phyloP scores from a whole-genome alignment of 2,113 vertebrate genomes.

The Saguinus imperator region DNA sequence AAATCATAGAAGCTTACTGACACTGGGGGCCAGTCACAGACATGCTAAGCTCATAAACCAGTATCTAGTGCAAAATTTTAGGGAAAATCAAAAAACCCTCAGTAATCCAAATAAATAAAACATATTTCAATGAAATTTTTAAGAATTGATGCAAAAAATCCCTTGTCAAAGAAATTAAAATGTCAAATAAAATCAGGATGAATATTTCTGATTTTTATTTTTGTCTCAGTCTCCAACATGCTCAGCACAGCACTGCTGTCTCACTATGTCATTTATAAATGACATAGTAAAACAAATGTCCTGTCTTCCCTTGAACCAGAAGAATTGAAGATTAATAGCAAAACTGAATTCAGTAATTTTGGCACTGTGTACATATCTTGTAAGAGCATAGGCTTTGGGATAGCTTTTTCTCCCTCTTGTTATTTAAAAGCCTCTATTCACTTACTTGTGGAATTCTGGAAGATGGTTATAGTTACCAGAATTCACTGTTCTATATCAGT shows the following conservation, averaged over 20 bases:
- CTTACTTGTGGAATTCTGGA: neutral
- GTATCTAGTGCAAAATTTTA: neutral
- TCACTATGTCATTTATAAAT: neutral
- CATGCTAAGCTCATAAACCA: neutral
- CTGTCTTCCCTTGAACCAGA: neutral
- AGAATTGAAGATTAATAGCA: neutral
- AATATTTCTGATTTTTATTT: neutral
- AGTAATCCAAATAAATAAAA: neutral
- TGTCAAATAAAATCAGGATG: neutral
- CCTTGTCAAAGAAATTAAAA: neutral
- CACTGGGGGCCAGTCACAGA: neutral
- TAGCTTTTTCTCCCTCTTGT: neutral
- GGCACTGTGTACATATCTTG: neutral
- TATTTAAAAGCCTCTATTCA: neutral
- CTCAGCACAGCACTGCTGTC: neutral
- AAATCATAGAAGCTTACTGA: neutral
- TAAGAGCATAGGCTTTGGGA: neutral
- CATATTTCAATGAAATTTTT: neutral
- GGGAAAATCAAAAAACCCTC: neutral
- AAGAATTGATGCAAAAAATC: constrained; percentile 2
- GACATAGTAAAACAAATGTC: neutral
- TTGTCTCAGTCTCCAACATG: neutral
- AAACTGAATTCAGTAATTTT: neutral
- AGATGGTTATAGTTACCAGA: neutral
- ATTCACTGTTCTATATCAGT: neutral